Percentiles rank a stretch among this genome's conserved stretches.
Conservation (phyloP, 1,140 invertebrate genomes). For the Cheumatopsyche charites region DNA sequence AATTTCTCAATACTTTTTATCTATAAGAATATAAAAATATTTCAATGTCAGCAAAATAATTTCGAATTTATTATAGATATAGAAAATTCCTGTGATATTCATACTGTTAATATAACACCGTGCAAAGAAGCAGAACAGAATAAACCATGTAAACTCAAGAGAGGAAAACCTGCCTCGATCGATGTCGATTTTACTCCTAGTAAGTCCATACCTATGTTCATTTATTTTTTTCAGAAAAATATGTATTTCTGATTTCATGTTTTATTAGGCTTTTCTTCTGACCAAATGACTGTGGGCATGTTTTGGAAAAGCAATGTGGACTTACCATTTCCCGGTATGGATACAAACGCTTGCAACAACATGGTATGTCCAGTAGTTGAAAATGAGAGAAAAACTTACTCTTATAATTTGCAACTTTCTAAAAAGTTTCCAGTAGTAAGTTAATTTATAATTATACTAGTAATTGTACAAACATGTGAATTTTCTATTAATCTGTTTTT, state of each 20-base stretch:
- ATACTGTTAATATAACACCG: constrained; percentile 62
- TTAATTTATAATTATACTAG: too few species aligned
- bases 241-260: neutral
- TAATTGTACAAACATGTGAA: too few species aligned
- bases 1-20: too few species aligned
- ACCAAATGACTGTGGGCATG: constrained; percentile 51
- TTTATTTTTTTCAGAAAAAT: neutral
- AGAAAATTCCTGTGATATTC: constrained; percentile 56
- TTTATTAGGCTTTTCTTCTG: constrained; percentile 56
- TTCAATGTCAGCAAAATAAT: neutral
- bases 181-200: constrained; percentile 64
- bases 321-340: constrained; percentile 63
- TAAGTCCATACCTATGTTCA: constrained; percentile 49
- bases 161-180: constrained; percentile 59
- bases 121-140: constrained; percentile 60
- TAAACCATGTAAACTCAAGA: constrained; percentile 62
- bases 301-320: constrained; percentile 59
- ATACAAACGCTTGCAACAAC: constrained; percentile 59
- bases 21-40: too few species aligned
- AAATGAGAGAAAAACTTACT: constrained; percentile 55
- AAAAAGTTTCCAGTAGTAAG: constrained; percentile 59
- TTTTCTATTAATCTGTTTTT: neutral
- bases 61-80: constrained; percentile 31
- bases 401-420: constrained; percentile 56
- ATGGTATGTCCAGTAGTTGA: constrained; percentile 59